Base-by-base conservation (phyloP, 2,888 invertebrate species). In the Schrankia costaestrigalis region DNA sequence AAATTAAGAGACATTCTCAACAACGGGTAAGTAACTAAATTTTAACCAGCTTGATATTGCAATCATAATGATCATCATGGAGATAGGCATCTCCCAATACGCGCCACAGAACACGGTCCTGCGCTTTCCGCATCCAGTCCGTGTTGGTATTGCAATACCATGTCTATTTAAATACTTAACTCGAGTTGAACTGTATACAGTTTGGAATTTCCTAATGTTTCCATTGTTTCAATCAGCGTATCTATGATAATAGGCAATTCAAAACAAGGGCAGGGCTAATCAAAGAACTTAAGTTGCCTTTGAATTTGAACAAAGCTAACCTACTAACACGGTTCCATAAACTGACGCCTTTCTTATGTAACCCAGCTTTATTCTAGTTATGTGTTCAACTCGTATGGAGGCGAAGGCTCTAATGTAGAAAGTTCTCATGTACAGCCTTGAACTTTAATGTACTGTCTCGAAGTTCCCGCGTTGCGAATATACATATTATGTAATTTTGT, bases 1-100 rank as follows among this genome's bases (percentile, higher is more conserved):
- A 89, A 88, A 35, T 64, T 94, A 1, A 78, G 89, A 46, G 91
- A 92, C 50, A 89, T 95, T 13, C 89, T 95, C 21, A 87, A 85
- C 31, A 89, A 87, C 55, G 95, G 95, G 89, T 93, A 83, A 78
- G 10, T n/a, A 10, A 9, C 10, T 3, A 11, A 14, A 18, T 11
- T 8, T 11, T 9, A 14, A n/a, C 9, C 10, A 9, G 9, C 7
- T 15, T 5, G 4, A 9, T 26, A 26, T 3, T 27, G 6, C 14
- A 25, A 2, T 1, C 7, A 25, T 10, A 12, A 23, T 46, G 4
- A n/a, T n/a, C n/a, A n/a, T n/a, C n/a, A n/a, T n/a, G n/a, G n/a
- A n/a, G n/a, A n/a, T n/a, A n/a, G n/a, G n/a, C n/a, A n/a, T n/a
- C n/a, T n/a, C n/a, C n/a, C n/a, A n/a, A n/a, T n/a, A n/a, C n/a